Conservation (phyloP, 2,888 invertebrate genomes). For the Spodoptera picta region DNA sequence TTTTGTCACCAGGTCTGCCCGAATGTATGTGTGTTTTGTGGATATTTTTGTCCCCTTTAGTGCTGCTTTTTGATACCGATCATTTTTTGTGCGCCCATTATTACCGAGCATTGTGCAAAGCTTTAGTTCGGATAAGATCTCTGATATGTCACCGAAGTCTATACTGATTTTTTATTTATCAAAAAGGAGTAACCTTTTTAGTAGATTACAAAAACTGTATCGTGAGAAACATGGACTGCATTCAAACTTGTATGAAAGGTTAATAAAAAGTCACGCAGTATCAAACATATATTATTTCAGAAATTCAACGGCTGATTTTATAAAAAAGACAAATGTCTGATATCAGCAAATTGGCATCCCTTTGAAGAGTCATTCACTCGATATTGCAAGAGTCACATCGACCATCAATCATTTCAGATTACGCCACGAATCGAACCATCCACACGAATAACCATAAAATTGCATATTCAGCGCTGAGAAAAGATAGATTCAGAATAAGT, state of each 20-base stretch:
- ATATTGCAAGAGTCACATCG: constrained; percentile 70
- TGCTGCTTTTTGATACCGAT: constrained; percentile 85
- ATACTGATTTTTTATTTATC: constrained; percentile 78
- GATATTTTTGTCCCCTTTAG: constrained; percentile 84
- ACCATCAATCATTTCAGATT: constrained; percentile 79
- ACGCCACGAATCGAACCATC: constrained; percentile 77
- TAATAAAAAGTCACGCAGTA: constrained; percentile 44
- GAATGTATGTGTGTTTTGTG: constrained; percentile 73
- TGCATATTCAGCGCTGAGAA: constrained; percentile 75
- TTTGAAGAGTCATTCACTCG: constrained; percentile 71
- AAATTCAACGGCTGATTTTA: constrained; percentile 34
- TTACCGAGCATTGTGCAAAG: constrained; percentile 85
- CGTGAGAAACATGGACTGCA: constrained; percentile 67
- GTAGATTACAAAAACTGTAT: constrained; percentile 70
- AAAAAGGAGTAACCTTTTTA: constrained; percentile 81
- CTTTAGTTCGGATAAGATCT: constrained; percentile 86
- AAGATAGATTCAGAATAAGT: constrained; percentile 74
- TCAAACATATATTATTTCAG: constrained; percentile 18
- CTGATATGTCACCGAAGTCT: constrained; percentile 84
- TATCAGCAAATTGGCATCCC: constrained; percentile 66
- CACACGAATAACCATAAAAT: constrained; percentile 77
- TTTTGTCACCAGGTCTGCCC: constrained; percentile 76
- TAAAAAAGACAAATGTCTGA: constrained; percentile 52
- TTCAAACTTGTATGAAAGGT: constrained; percentile 49
- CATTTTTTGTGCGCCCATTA: constrained; percentile 86